Percentiles rank a stretch among this genome's conserved stretches.
These are phyloP conservation scores for Eristalis arbustorum DNA, from an alignment of 2,888 invertebrate species.

Conservation along the genomic window DNA sequence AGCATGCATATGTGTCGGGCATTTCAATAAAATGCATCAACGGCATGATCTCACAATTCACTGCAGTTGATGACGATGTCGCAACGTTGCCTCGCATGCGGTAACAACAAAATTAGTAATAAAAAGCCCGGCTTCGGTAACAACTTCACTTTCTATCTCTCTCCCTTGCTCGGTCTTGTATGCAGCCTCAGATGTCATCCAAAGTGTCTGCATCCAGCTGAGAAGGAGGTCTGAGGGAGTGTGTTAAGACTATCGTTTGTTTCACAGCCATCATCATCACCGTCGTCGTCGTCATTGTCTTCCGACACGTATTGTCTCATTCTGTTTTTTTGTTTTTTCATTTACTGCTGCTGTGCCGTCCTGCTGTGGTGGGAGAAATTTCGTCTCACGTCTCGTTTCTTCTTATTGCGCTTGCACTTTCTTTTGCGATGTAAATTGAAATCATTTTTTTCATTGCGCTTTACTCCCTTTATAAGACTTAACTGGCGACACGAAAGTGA, in stretches of 20 bases:
- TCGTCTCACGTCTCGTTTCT: background rate
- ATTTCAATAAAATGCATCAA: background rate
- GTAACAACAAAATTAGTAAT: constrained; percentile 10
- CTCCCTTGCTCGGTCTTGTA: background rate
- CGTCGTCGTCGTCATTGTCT: background rate
- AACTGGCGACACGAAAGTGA: background rate
- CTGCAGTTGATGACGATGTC: background rate
- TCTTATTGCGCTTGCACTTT: background rate
- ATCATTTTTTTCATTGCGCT: background rate
- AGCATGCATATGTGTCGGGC: background rate
- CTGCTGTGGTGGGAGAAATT: background rate
- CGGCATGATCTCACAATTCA: background rate
- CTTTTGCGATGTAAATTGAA: background rate
- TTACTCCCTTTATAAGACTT: background rate
- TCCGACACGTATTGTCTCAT: background rate
- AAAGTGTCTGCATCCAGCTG: background rate
- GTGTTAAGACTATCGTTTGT: background rate
- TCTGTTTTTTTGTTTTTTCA: background rate
- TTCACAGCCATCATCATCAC: background rate
- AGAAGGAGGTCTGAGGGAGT: background rate
- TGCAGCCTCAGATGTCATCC: background rate
- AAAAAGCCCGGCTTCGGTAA: constrained; percentile 19
- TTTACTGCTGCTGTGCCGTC: background rate
- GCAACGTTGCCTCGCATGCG: constrained; percentile 1
- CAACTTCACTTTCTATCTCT: background rate